Base-by-base conservation (phyloP, 2,888 invertebrate genomes). In the Eupeodes latifasciatus region DNA sequence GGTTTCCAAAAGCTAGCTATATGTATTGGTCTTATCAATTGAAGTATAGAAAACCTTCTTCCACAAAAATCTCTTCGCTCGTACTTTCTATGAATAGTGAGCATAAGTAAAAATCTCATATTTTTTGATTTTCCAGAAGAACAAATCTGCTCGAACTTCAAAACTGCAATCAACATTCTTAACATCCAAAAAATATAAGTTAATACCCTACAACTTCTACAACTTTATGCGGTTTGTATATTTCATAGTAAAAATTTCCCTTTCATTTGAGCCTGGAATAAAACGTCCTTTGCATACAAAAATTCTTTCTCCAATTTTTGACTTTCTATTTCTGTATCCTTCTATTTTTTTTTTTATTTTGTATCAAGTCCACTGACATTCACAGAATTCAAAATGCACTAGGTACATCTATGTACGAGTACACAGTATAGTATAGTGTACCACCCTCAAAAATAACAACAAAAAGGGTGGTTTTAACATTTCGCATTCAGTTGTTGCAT, bases 221-320 rank as follows among this genome's bases (percentile, higher is more conserved):
- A 81, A 81, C 78, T 78, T 66, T 59, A 47, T 74, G 19, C 76
- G 19, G 66, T 61, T 27, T 57, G 74, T 16, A 9, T 14, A 36
- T 47, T 78, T 6, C 4, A 40, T 69, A 85, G 85, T 88, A 81
- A 81, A 59, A 88, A 85, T 88, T 88, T 88, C 88, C 62, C 88
- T 88, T 88, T 88, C 88, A 81, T 77, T 88, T 81, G 69, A 88
- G 85, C 85, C 88, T 83, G 64, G 89, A 34, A 57, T 82, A 90
- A 90, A 91, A 91, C 91, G 91, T 92, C 91, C 91, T 92, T 92
- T 92, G 92, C 92, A 92, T 92, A 92, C 93, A 90, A 91, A 92
- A 92, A 75, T 85, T 71, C 77, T 75, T 69, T 66, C 66, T 36
- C 57, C 19, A 71, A 19, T 71, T 85, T 27, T 44, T 69, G 59